These are phyloP conservation scores for Aphelenchoides avenae DNA, from an alignment of 1,140 invertebrate genomes.

Conservation along the genomic window DNA sequence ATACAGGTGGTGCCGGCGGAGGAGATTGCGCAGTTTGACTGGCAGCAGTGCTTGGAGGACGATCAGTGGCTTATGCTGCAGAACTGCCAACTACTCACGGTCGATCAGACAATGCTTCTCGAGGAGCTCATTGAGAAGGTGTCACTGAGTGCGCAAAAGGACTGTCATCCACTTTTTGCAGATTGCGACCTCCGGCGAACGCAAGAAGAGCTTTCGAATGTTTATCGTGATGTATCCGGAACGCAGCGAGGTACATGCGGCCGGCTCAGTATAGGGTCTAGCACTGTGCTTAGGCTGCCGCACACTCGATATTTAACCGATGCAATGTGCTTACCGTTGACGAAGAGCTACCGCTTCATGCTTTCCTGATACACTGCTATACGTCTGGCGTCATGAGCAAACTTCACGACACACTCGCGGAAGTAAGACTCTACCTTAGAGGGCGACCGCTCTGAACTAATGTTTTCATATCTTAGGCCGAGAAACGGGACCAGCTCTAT, in stretches of 20 bases:
- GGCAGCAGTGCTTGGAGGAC: conserved; percentile 23
- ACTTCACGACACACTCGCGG: conserved; percentile 23
- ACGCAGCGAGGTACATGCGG: conserved; percentile 12
- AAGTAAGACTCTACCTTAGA: conserved; percentile 9
- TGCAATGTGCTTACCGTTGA: conserved; percentile 36
- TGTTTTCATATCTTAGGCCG: conserved; percentile 19
- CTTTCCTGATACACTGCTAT: conserved; percentile 35
- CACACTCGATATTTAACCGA: conserved; percentile 15
- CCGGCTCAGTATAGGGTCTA: too few relatives aligned
- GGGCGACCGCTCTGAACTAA: neutral
- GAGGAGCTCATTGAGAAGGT: conserved; percentile 26
- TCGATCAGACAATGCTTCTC: conserved; percentile 17
- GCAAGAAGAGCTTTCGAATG: conserved; percentile 35
- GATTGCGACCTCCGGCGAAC: conserved; percentile 19
- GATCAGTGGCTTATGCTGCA: conserved; percentile 36
- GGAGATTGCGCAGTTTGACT: conserved; percentile 25
- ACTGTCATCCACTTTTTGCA: conserved; percentile 6
- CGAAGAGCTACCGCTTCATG: conserved; percentile 29
- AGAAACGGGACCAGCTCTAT: conserved; percentile 21
- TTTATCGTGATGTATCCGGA: conserved; percentile 35
- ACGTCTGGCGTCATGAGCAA: conserved; percentile 6
- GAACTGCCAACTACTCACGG: conserved; percentile 25
- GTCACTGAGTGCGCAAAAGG: neutral
- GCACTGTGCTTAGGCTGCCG: conserved; percentile 4
- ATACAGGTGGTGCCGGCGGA: conserved; percentile 29